Conservation (phyloP, 2,797 vertebrate species). For the Tachyglossus aculeatus region DNA sequence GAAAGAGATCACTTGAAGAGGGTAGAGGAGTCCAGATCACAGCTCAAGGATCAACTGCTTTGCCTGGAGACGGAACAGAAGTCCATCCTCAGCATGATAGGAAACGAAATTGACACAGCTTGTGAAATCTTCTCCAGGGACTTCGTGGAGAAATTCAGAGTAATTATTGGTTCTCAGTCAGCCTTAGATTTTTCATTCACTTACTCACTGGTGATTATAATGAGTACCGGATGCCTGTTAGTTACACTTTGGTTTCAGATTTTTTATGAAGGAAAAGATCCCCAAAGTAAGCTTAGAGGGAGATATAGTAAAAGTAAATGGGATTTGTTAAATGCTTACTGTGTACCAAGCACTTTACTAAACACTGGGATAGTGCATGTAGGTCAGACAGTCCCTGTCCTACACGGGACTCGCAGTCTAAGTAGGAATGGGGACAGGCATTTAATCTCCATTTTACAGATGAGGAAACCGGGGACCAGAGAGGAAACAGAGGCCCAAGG, state of each 20-base stretch:
- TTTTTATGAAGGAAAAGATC: slow-evolving; percentile 3
- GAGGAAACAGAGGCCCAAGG: too few relatives aligned
- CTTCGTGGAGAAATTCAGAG: slow-evolving; percentile 86
- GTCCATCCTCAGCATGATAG: slow-evolving; percentile 81
- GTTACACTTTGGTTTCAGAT: background rate
- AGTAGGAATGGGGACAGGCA: too few relatives aligned
- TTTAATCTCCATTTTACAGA: too few relatives aligned
- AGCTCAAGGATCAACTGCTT: slow-evolving; percentile 79
- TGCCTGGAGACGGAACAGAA: slow-evolving; percentile 85
- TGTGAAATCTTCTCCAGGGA: slow-evolving; percentile 84
- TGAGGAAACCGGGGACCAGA: too few relatives aligned
- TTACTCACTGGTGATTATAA: slow-evolving; percentile 34
- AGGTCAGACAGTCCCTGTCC: too few relatives aligned
- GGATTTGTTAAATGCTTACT: too few relatives aligned
- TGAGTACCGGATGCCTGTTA: background rate
- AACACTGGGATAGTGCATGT: too few relatives aligned
- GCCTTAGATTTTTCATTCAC: slow-evolving; percentile 59
- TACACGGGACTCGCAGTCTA: too few relatives aligned
- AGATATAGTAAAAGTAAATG: too few relatives aligned
- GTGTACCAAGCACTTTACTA: too few relatives aligned
- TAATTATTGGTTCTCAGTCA: slow-evolving; percentile 74
- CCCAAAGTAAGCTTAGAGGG: too few relatives aligned
- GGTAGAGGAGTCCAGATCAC: slow-evolving; percentile 75
- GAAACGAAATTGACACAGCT: slow-evolving; percentile 84
- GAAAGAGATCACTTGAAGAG: slow-evolving; percentile 74